A percentile compares a stretch with the other conserved stretches of the same genome.
phyloP scores from a whole-genome alignment of 2,888 invertebrate genomes.

The Octodonta nipae region DNA sequence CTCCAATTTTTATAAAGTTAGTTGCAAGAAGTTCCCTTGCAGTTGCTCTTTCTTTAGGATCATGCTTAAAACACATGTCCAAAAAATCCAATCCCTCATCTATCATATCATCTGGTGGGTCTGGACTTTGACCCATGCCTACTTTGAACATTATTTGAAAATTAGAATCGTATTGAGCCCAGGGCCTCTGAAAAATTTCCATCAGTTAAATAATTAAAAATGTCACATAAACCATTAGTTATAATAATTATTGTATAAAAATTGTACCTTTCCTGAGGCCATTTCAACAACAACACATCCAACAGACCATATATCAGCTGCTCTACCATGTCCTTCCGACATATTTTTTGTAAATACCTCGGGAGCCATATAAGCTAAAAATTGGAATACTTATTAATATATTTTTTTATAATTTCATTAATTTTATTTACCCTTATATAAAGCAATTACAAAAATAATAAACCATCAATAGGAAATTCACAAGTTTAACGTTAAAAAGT shows the following conservation, averaged over 20 bases:
- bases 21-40: slow-evolving; percentile 60
- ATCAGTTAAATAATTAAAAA: slow-evolving; percentile 1
- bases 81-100: slow-evolving; percentile 75
- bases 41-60: slow-evolving; percentile 58
- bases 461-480: no score
- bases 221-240: slow-evolving; percentile 3
- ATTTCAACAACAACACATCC: slow-evolving; percentile 93
- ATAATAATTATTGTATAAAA: slow-evolving; percentile 1
- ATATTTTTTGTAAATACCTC: slow-evolving; percentile 81
- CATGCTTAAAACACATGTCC: slow-evolving; percentile 64
- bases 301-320: slow-evolving; percentile 91
- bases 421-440: no score
- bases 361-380: slow-evolving; percentile 88
- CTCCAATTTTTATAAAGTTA: slow-evolving; percentile 56
- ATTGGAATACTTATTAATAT: no score
- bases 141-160: slow-evolving; percentile 94
- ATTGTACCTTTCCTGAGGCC: slow-evolving; percentile 64
- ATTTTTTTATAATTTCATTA: no score
- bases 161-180: slow-evolving; percentile 83
- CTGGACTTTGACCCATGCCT: slow-evolving; percentile 79
- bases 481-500: no score
- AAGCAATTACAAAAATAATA: no score
- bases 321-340: slow-evolving; percentile 72
- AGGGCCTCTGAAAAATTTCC: slow-evolving; percentile 57
- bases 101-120: slow-evolving; percentile 59